A percentile compares a stretch with the other conserved stretches of the same genome.
Evolutionary conservation across 2,797 vertebrate species (phyloP).

Genomic region (Platalea minor): DNA sequence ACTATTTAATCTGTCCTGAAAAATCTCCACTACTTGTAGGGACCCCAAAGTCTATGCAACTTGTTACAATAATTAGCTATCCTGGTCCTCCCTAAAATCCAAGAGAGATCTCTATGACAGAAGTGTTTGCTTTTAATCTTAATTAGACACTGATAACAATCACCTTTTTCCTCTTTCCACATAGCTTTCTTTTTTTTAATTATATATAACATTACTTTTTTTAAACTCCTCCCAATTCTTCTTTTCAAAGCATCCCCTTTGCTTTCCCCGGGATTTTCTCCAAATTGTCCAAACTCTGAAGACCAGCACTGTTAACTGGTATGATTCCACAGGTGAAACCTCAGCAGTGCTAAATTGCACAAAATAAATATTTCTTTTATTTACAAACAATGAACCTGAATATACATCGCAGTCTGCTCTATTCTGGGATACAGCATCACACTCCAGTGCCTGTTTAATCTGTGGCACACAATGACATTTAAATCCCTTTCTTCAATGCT

Average conservation of each 20-base stretch:
- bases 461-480: neutral
- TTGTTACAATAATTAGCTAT: neutral
- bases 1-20: neutral
- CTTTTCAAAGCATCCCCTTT: neutral
- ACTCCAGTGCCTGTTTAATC: neutral
- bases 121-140: neutral
- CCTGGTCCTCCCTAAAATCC: neutral
- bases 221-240: neutral
- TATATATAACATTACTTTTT: neutral
- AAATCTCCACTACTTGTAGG: neutral
- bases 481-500: neutral
- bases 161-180: neutral
- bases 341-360: neutral
- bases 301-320: neutral
- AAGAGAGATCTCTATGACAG: neutral
- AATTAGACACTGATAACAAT: neutral
- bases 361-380: neutral
- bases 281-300: neutral
- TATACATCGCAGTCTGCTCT: neutral
- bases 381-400: neutral
- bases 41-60: neutral
- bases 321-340: neutral
- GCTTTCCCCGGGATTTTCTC: neutral
- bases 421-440: neutral
- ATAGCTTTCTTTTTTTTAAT: neutral